phyloP scores from a whole-genome alignment of 2,888 invertebrate genomes.

The Tricholauxania praeusta region DNA sequence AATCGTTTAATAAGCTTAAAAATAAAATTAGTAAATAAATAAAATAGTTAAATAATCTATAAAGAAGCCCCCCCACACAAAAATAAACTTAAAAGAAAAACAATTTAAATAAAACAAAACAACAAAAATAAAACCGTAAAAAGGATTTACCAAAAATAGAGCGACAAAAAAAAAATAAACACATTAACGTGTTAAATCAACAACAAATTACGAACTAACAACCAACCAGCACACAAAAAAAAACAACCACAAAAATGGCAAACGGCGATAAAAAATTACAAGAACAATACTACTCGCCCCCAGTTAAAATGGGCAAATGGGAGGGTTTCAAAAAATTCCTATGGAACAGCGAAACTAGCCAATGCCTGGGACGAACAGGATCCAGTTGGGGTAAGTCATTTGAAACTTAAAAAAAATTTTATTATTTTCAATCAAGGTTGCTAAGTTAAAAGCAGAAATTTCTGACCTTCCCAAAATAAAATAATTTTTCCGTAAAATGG shows the following conservation, averaged over 20 bases:
- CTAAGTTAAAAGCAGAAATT: no score
- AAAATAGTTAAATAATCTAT: conserved; percentile 38
- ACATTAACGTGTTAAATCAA: conserved; percentile 31
- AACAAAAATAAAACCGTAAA: conserved; percentile 39
- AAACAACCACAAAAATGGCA: conserved; percentile 45
- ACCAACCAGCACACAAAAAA: conserved; percentile 29
- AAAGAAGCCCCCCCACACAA: conserved; percentile 13
- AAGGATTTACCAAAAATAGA: conserved; percentile 32
- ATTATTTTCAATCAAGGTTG: no score
- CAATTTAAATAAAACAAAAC: conserved; percentile 39
- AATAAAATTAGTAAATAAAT: conserved; percentile 39
- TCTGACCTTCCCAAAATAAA: no score
- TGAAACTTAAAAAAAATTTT: neutral
- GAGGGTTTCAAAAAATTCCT: conserved; percentile 87
- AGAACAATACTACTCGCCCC: conserved; percentile 84
- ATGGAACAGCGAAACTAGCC: conserved; percentile 92
- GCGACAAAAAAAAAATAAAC: neutral
- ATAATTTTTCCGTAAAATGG: no score
- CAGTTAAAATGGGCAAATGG: conserved; percentile 86
- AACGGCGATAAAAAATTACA: conserved; percentile 84
- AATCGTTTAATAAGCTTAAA: conserved; percentile 43
- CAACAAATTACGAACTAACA: conserved; percentile 28
- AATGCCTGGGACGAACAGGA: conserved; percentile 91
- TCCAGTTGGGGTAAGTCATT: conserved; percentile 92
- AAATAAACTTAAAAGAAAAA: conserved; percentile 40